phyloP scores from a whole-genome alignment of 2,797 vertebrate genomes.

The Thunnus albacares region DNA sequence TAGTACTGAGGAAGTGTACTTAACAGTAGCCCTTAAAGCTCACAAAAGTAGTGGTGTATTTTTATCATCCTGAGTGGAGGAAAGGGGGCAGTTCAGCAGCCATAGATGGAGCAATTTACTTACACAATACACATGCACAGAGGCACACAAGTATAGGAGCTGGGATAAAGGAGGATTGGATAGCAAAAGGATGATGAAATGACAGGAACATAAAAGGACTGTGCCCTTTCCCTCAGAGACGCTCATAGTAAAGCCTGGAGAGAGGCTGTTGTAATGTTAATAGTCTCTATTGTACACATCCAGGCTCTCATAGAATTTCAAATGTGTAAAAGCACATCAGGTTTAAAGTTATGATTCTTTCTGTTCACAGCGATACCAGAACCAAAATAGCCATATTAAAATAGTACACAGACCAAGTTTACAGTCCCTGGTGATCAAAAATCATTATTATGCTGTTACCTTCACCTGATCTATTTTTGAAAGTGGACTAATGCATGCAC shows the following conservation, averaged over 20 bases:
- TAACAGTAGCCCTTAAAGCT: constrained; percentile 2
- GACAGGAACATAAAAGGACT: constrained; percentile 59
- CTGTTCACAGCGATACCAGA: constrained; percentile 29
- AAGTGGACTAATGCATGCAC: constrained; percentile 38
- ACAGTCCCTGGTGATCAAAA: constrained; percentile 27
- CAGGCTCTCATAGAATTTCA: constrained; percentile 38
- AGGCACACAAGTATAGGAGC: constrained; percentile 10
- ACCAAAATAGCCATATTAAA: constrained; percentile 51
- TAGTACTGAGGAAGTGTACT: constrained; percentile 1
- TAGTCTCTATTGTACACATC: constrained; percentile 30
- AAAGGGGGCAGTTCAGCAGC: constrained; percentile 15
- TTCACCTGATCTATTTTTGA: constrained; percentile 45
- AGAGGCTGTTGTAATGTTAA: constrained; percentile 65
- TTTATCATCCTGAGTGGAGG: constrained; percentile 40
- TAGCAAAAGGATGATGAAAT: constrained; percentile 51
- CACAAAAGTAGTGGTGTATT: constrained; percentile 34
- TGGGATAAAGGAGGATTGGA: constrained; percentile 24
- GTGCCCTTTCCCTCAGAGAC: constrained; percentile 45
- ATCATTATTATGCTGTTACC: constrained; percentile 36
- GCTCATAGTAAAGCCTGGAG: constrained; percentile 28
- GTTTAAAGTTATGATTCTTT: constrained; percentile 23
- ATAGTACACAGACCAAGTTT: constrained; percentile 37
- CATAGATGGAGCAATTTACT: neutral
- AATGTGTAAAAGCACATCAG: constrained; percentile 28
- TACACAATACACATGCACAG: too few species aligned